Percentiles rank a stretch among this genome's conserved stretches.
These are phyloP conservation scores for Fukomys damarensis DNA, from an alignment of 2,113 vertebrate genomes.

Conservation along the genomic window DNA sequence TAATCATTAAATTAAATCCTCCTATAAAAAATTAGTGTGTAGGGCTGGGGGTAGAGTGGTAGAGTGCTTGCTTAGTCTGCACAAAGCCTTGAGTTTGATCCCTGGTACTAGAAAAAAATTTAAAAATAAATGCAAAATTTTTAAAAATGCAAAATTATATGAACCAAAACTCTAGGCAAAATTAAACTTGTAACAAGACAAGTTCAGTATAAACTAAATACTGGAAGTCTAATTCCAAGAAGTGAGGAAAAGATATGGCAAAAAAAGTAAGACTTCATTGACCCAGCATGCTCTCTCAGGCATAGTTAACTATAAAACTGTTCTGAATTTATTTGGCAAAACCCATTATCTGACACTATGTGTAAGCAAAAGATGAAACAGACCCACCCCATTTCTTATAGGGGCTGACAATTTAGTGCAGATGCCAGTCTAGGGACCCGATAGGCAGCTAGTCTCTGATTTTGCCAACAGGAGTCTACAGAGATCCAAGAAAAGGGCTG, in stretches of 20 bases:
- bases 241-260: neutral
- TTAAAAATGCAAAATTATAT: neutral
- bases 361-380: neutral
- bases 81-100: neutral
- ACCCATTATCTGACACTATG: neutral
- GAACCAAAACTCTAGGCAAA: neutral
- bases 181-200: neutral
- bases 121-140: neutral
- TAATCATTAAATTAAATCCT: neutral
- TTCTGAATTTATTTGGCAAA: neutral
- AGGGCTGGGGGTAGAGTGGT: neutral
- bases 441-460: neutral
- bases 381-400: neutral
- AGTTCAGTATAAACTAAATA: conserved; percentile 1
- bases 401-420: neutral
- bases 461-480: neutral
- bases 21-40: neutral
- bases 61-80: neutral
- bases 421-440: neutral
- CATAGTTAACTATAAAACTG: neutral
- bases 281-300: neutral
- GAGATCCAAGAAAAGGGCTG: neutral
- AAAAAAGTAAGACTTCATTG: neutral
- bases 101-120: neutral
- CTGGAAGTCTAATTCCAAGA: neutral